Evolutionary conservation across 2,888 invertebrate genomes (phyloP), one percentile per base, ranked within the genome.

Genomic region (Cantharis lateralis): DNA sequence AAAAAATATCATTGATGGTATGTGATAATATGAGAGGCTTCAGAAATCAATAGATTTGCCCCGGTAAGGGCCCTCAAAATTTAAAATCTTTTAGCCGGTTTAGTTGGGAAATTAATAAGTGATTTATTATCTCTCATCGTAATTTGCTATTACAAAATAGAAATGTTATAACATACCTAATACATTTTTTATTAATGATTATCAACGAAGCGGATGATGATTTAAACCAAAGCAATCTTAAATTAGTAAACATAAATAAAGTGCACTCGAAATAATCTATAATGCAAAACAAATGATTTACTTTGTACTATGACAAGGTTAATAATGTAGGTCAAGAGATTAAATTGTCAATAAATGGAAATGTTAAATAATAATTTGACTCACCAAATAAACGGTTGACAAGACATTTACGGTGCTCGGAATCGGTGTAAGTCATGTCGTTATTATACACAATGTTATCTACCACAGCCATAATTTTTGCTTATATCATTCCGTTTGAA

Each of bases 371-470:
- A 20, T 20, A 48, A 70, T 62, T 61, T 24, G 68, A 81, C 84
- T 84, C 76, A 85, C 85, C 85, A 74, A 85, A 86, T n/a, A 86
- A 76, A 81, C 87, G 83, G 80, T 88, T 87, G 72, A 88, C 82
- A 62, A 87, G 84, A 82, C 88, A 88, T 84, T 87, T 87, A 74
- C 85, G 84, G 32, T 81, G 80, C 74, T 87, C 87, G 72, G 87
- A 86, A 72, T 84, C 87, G 74, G 88, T 87, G 78, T 87, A 88
- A 72, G 87, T 87, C 78, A 88, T 83, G 78, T 88, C 87, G 76
- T 83, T 85, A 28, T 72, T 64, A 32, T 75, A 78, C 13, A 78
- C 68, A 28, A 7, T 72, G 15, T 61, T 61, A 10, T 75, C 78
- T 61, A 28, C 26, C n/a, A 72, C n/a, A 11, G 72, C 75, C 75